phyloP scores from a whole-genome alignment of 1,140 invertebrate genomes.

The Pogonomyrmex californicus region DNA sequence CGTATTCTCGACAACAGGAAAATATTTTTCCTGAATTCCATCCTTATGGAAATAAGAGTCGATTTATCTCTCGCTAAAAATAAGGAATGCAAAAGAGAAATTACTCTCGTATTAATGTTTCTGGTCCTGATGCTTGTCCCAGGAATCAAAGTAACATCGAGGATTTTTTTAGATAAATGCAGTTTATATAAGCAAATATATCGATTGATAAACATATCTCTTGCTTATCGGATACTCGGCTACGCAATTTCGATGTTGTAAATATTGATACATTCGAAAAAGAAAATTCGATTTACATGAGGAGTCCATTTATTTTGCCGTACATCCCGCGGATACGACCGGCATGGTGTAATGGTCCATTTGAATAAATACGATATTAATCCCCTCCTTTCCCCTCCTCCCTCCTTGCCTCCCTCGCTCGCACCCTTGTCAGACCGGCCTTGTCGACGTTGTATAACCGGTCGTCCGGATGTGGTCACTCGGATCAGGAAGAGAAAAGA shows the following conservation, averaged over 20 bases:
- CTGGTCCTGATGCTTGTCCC: too few relatives aligned
- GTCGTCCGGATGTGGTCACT: slow-evolving; percentile 56
- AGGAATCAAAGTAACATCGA: neutral
- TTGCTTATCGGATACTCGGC: slow-evolving; percentile 7
- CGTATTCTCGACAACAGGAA: slow-evolving; percentile 13
- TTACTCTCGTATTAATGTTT: neutral
- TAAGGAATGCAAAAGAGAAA: neutral
- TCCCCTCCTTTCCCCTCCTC: neutral
- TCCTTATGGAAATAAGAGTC: neutral
- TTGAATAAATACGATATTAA: slow-evolving; percentile 77
- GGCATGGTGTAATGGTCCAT: slow-evolving; percentile 65
- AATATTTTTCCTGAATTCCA: slow-evolving; percentile 10
- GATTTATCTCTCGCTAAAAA: neutral
- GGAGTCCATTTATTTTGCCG: slow-evolving; percentile 68
- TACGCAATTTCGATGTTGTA: slow-evolving; percentile 65
- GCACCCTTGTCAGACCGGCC: neutral
- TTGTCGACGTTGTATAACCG: slow-evolving; percentile 69
- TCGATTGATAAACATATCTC: neutral
- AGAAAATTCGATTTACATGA: slow-evolving; percentile 71
- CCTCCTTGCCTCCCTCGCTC: neutral
- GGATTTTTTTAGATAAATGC: neutral
- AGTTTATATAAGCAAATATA: neutral
- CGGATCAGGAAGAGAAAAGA: slow-evolving; percentile 69
- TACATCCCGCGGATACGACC: neutral
- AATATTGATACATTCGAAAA: slow-evolving; percentile 62